Evolutionary conservation across 2,888 invertebrate species (phyloP).

Genomic region (Drosophila meridiana): DNA sequence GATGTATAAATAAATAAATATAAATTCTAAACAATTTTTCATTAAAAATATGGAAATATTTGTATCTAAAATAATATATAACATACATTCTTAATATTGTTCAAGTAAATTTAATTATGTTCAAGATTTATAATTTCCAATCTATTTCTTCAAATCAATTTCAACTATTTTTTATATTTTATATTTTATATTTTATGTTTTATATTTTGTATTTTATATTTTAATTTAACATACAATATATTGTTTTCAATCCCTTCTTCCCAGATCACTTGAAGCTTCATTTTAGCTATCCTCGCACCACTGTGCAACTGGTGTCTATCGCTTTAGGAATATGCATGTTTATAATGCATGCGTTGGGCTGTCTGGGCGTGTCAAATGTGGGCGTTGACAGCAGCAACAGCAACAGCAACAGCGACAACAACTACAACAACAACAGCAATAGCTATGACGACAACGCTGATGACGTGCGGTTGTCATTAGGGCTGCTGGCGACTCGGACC

Average conservation of each 20-base stretch:
- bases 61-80: too few relatives aligned
- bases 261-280: neutral
- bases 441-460: slow-evolving; percentile 57
- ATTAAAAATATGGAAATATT: too few relatives aligned
- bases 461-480: slow-evolving; percentile 80
- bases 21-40: too few relatives aligned
- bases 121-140: neutral
- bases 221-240: too few relatives aligned
- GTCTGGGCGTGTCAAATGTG: slow-evolving; percentile 72
- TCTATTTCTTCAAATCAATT: neutral
- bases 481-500: slow-evolving; percentile 47
- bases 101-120: too few relatives aligned
- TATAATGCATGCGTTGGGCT: slow-evolving; percentile 53
- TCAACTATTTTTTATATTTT: neutral
- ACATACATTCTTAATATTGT: too few relatives aligned
- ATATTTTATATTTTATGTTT: too few relatives aligned
- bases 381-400: slow-evolving; percentile 60
- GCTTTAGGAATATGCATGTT: slow-evolving; percentile 46
- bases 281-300: slow-evolving; percentile 4
- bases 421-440: slow-evolving; percentile 22
- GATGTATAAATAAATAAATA: too few relatives aligned
- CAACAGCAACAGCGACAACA: slow-evolving; percentile 24
- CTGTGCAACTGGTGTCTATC: slow-evolving; percentile 19
- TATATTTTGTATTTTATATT: too few relatives aligned
- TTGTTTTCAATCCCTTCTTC: too few relatives aligned